Evolutionary conservation across 2,797 vertebrate genomes (phyloP).

Genomic region (Oceanodroma leucorhoa): DNA sequence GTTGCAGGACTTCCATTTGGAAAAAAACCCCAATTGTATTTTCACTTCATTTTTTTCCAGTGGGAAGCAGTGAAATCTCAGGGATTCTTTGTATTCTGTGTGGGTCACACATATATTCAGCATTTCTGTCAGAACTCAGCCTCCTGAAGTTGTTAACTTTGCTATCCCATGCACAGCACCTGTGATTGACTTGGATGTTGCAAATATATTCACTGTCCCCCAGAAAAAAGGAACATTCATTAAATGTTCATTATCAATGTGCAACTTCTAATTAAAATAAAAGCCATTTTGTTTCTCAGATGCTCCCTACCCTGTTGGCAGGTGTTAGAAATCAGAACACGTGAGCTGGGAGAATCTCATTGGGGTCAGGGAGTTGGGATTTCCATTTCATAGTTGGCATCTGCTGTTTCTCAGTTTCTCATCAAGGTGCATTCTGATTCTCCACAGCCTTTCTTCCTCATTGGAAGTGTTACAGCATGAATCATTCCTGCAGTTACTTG

Average conservation of each 20-base stretch:
- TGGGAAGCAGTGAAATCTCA: not conserved
- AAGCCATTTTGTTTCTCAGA: not conserved
- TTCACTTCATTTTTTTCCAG: not conserved
- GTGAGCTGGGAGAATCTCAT: not conserved
- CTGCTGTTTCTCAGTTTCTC: not conserved
- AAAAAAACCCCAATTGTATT: not conserved
- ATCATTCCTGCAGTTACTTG: not conserved
- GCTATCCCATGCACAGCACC: not conserved
- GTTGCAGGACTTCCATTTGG: not conserved
- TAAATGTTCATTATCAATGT: not conserved
- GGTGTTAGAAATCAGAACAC: not conserved
- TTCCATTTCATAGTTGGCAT: slow-evolving; percentile 1
- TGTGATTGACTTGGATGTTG: not conserved
- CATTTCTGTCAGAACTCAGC: not conserved
- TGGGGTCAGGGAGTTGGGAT: not conserved
- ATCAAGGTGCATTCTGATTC: slow-evolving; percentile 7
- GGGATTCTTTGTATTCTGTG: not conserved
- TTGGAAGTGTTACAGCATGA: not conserved
- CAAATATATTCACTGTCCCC: not conserved
- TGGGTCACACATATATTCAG: not conserved
- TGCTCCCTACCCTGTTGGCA: not conserved
- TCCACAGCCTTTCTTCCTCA: slow-evolving; percentile 9
- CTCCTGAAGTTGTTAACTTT: not conserved
- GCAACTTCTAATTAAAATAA: not conserved
- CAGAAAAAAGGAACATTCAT: not conserved